These are phyloP conservation scores for Aplysina aerophoba DNA, from an alignment of 37 sponge, comb jelly and placozoan genomes.

Conservation along the genomic window DNA sequence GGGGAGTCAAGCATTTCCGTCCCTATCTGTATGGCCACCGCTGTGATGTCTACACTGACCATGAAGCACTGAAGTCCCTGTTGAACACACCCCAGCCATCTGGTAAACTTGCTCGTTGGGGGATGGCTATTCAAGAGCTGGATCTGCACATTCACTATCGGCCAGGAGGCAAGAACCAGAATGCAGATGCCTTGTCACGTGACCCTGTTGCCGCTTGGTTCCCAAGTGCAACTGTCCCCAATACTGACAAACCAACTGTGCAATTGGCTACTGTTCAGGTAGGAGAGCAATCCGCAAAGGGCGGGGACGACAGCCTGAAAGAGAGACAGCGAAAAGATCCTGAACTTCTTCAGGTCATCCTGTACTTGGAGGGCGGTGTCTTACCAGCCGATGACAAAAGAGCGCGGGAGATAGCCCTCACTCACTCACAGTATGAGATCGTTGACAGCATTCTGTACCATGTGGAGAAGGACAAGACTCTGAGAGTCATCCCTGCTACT, in stretches of 20 bases:
- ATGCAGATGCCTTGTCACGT: conserved; percentile 41
- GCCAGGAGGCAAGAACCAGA: conserved; percentile 25
- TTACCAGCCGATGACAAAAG: conserved; percentile 43
- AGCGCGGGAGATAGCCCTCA: conserved; percentile 16
- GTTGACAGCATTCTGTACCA: conserved; percentile 51
- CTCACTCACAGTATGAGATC: conserved; percentile 27
- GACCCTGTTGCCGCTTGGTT: neutral
- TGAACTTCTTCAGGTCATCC: neutral
- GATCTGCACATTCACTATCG: conserved; percentile 34
- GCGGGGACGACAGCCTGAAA: conserved; percentile 14
- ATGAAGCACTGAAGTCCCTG: conserved; percentile 38
- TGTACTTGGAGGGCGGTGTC: conserved; percentile 35
- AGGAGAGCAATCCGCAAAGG: neutral
- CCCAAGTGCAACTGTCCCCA: too few species aligned
- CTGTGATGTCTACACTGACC: conserved; percentile 48
- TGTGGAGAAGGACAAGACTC: conserved; percentile 49
- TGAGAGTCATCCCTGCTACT: conserved; percentile 46
- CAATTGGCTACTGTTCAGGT: neutral
- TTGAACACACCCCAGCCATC: conserved; percentile 45
- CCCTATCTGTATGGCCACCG: conserved; percentile 38
- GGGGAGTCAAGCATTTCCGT: conserved; percentile 55
- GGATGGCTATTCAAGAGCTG: conserved; percentile 28
- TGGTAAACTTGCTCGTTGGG: conserved; percentile 49
- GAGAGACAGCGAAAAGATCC: conserved; percentile 21
- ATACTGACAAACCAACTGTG: neutral